Evolutionary conservation across 1,140 invertebrate genomes (phyloP), one percentile per base, ranked within the genome.

Genomic region (Lepidurus apus): DNA sequence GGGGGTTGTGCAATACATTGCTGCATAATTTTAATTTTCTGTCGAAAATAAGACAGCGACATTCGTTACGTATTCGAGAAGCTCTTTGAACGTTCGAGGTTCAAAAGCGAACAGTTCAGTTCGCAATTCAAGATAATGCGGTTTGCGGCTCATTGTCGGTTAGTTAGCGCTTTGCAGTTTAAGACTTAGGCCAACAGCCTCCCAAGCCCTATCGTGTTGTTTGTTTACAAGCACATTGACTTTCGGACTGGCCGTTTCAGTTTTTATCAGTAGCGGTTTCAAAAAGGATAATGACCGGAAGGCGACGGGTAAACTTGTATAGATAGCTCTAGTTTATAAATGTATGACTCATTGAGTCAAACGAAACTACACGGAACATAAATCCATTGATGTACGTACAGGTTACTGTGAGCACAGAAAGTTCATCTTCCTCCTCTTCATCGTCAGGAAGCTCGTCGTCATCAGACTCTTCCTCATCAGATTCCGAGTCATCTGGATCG

Each of bases 371-470:
- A 21, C 17, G 10, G 0, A 4, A 65, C 7, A 11, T 11, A n/a
- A 65, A 65, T 8, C 13, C 21, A 9, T 7, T 13, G 21, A 65
- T 65, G 1, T n/a, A n/a, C 13, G 21, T 6, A 65, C 7, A 65
- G 53, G 53, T 43, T 45, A 53, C 76, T 13, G 76, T 17, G 26
- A 77, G 26, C 45, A 43, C 76, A 10, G 42, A 17, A 10, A 77
- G 42, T 43, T 43, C 42, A 73, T 77, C 76, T 0, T 43, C 42
- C 6, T 45, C 76, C 13, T n/a, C 42, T 17, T 43, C 42, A 7
- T 77, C 76, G 10, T 45, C 43, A 24, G 42, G 26, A 1, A 43
- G 42, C 45, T 43, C 26, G 8, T 43, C 42, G 5, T 43, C 42
- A 10, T 45, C 43, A 45, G 76, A 47, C 17, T 42, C 26, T 8